Conservation (phyloP, 2,797 vertebrate species). For the Taenioides sp. region DNA sequence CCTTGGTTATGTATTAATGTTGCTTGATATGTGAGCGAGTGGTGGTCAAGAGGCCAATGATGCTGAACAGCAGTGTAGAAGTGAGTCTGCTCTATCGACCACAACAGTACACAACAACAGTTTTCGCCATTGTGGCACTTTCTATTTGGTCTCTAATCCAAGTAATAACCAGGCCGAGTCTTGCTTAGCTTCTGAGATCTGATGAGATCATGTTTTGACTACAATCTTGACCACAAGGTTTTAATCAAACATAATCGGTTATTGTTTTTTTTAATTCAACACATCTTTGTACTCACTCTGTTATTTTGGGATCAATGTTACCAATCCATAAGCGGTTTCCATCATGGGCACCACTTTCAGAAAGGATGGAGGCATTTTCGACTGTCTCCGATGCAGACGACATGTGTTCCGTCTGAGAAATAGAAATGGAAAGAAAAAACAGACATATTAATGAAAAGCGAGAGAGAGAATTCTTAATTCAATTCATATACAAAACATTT, state of each 20-base stretch:
- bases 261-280: not conserved
- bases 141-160: no score
- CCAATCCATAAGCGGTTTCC: constrained; percentile 97
- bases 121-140: no score
- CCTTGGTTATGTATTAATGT: not conserved
- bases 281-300: constrained; percentile 82
- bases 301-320: constrained; percentile 96
- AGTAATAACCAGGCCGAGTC: no score
- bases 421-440: not conserved
- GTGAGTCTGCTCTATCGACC: no score
- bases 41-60: no score
- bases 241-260: not conserved
- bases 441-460: not conserved
- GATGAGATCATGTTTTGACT: no score
- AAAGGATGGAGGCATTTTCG: constrained; percentile 94
- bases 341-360: constrained; percentile 89
- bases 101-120: no score
- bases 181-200: no score
- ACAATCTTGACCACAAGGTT: not conserved
- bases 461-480: not conserved
- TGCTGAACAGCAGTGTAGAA: no score
- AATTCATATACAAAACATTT: not conserved
- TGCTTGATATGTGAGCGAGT: no score
- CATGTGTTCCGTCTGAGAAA: constrained; percentile 82
- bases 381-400: constrained; percentile 87